These are phyloP conservation scores for Euschistus heros DNA, from an alignment of 1,140 invertebrate species.

Conservation along the genomic window DNA sequence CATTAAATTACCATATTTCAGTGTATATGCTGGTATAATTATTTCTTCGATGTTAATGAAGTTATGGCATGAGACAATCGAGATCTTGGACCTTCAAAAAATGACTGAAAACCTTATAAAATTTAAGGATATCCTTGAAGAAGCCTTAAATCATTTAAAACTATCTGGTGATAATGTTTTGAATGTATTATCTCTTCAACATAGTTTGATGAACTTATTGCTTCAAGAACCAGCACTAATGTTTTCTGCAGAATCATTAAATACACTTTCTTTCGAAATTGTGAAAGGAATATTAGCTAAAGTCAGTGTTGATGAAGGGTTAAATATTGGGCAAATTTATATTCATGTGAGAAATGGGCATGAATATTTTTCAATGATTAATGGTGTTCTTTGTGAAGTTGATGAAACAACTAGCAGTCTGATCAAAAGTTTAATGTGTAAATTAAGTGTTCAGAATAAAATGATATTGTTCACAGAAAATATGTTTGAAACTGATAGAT, in stretches of 20 bases:
- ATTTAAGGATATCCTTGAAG: neutral
- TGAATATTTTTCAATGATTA: neutral
- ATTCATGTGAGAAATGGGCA: neutral
- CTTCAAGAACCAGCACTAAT: neutral
- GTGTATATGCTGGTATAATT: neutral
- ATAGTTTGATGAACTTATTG: neutral
- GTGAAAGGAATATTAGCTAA: neutral
- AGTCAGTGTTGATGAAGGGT: neutral
- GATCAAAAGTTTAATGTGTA: neutral
- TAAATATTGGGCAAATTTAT: neutral
- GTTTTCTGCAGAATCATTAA: neutral
- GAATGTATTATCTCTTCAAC: neutral
- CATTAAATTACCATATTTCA: neutral
- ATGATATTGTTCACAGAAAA: neutral
- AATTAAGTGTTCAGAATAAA: neutral
- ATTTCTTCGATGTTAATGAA: neutral
- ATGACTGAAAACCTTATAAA: neutral
- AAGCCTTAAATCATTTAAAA: neutral
- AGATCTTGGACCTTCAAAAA: neutral
- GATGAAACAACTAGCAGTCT: neutral
- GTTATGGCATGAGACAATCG: neutral
- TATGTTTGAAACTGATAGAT: neutral
- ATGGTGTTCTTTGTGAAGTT: constrained; percentile 6
- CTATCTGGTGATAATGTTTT: neutral
- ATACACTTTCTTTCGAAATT: neutral